These are phyloP conservation scores for Ophion ellenae DNA, from an alignment of 2,888 invertebrate genomes.

Conservation along the genomic window DNA sequence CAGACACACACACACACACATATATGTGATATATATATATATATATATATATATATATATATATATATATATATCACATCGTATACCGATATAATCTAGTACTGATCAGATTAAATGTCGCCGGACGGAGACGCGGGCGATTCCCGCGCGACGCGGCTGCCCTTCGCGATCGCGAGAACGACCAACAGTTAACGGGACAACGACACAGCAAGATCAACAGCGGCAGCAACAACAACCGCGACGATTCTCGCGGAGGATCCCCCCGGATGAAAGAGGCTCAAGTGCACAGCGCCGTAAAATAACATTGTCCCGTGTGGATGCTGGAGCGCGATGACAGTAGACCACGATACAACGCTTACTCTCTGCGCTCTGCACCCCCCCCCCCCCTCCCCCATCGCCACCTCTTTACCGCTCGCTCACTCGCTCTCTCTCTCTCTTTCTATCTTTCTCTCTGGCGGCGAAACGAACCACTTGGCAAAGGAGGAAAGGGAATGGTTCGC, in stretches of 20 bases:
- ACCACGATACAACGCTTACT: conserved; percentile 41
- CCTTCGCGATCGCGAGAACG: conserved; percentile 57
- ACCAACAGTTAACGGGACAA: conserved; percentile 64
- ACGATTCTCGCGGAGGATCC: conserved; percentile 68
- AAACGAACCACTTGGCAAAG: conserved; percentile 62
- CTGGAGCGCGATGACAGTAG: conserved; percentile 63
- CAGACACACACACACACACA: background rate
- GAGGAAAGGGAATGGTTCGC: conserved; percentile 36
- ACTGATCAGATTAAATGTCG: conserved; percentile 83
- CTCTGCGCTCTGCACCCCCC: conserved; percentile 8
- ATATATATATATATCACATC: conserved; percentile 40
- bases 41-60: too few relatives aligned
- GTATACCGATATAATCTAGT: conserved; percentile 81
- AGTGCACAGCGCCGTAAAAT: conserved; percentile 83
- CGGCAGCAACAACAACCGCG: conserved; percentile 41
- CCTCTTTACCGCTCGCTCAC: too few relatives aligned
- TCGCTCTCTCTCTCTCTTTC: conserved; percentile 2
- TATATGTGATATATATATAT: too few relatives aligned
- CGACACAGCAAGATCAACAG: conserved; percentile 38
- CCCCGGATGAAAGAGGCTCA: conserved; percentile 83
- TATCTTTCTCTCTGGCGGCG: conserved; percentile 6
- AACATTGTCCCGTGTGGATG: conserved; percentile 81
- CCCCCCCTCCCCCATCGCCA: too few relatives aligned
- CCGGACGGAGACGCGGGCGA: conserved; percentile 65
- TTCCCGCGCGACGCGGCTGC: conserved; percentile 44